Evolutionary conservation across 1,140 invertebrate species (phyloP).

Genomic region (Leptinotarsa lineolata): DNA sequence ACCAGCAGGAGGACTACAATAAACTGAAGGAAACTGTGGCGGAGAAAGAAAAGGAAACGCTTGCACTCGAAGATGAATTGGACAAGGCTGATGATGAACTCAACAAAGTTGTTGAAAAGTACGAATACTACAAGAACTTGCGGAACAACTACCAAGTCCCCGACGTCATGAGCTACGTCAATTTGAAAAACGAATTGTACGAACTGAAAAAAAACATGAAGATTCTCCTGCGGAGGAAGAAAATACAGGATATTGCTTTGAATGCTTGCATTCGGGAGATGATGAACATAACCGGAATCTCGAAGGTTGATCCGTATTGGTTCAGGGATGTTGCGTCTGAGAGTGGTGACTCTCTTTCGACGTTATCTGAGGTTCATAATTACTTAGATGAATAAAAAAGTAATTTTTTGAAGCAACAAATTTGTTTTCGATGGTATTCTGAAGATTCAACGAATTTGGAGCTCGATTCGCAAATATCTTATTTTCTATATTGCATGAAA

Average conservation of each 20-base stretch:
- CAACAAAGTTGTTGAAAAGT: conserved; percentile 37
- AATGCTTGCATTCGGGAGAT: conserved; percentile 43
- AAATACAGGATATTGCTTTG: conserved; percentile 53
- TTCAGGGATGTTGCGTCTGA: conserved; percentile 24
- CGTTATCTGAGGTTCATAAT: too few relatives aligned
- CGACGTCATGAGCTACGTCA: conserved; percentile 62
- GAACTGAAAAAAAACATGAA: conserved; percentile 59
- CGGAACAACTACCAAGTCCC: conserved; percentile 54
- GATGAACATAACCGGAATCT: conserved; percentile 45
- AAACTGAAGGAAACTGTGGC: conserved; percentile 36
- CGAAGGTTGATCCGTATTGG: conserved; percentile 37
- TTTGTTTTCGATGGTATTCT: too few relatives aligned
- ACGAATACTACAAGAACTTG: conserved; percentile 38
- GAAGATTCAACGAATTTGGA: too few relatives aligned
- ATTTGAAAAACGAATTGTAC: conserved; percentile 58
- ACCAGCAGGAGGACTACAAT: conserved; percentile 40
- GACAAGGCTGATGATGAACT: conserved; percentile 38
- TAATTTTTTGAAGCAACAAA: too few relatives aligned
- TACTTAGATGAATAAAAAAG: too few relatives aligned
- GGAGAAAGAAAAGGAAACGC: conserved; percentile 38
- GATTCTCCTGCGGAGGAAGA: conserved; percentile 56
- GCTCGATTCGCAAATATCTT: too few relatives aligned
- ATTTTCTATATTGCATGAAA: too few relatives aligned
- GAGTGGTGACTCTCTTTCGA: too few relatives aligned
- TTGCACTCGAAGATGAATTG: conserved; percentile 38